Conservation (phyloP, 2,797 vertebrate species). For the Chromobotia macracanthus region DNA sequence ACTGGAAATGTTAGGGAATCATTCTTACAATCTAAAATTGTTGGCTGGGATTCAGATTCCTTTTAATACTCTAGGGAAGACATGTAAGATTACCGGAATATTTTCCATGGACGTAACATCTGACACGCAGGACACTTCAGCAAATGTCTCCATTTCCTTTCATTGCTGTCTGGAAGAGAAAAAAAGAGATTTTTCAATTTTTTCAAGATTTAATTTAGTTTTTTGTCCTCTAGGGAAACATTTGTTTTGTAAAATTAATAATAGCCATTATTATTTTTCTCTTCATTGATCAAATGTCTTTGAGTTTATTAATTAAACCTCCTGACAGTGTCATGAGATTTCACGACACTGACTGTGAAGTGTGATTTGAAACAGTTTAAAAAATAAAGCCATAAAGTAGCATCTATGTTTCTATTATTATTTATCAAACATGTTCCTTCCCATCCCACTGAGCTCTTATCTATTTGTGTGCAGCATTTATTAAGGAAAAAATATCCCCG, state of each 20-base stretch:
- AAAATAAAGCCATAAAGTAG: slow-evolving; percentile 9
- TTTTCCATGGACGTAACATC: too few relatives aligned
- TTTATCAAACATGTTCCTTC: slow-evolving; percentile 41
- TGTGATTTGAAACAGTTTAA: not conserved
- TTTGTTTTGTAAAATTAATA: not conserved
- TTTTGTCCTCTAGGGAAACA: not conserved
- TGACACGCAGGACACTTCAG: too few relatives aligned
- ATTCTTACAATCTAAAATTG: too few relatives aligned
- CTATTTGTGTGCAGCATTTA: slow-evolving; percentile 61
- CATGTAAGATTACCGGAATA: too few relatives aligned
- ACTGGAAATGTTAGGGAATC: too few relatives aligned
- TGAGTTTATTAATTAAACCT: not conserved
- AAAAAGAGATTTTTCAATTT: not conserved
- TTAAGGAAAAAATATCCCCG: slow-evolving; percentile 69
- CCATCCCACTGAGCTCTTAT: slow-evolving; percentile 44
- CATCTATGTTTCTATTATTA: slow-evolving; percentile 24
- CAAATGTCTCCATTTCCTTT: not conserved
- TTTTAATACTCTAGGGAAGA: too few relatives aligned
- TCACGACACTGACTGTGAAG: not conserved
- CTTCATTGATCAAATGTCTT: not conserved
- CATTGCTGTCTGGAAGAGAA: not conserved
- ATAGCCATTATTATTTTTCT: not conserved
- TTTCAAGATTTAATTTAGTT: not conserved
- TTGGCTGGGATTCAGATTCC: too few relatives aligned
- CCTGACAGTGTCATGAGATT: not conserved